Percentiles rank a stretch among this genome's conserved stretches.
Evolutionary conservation across 2,888 invertebrate genomes (phyloP).

Genomic region (Lithophane semibrunnea): DNA sequence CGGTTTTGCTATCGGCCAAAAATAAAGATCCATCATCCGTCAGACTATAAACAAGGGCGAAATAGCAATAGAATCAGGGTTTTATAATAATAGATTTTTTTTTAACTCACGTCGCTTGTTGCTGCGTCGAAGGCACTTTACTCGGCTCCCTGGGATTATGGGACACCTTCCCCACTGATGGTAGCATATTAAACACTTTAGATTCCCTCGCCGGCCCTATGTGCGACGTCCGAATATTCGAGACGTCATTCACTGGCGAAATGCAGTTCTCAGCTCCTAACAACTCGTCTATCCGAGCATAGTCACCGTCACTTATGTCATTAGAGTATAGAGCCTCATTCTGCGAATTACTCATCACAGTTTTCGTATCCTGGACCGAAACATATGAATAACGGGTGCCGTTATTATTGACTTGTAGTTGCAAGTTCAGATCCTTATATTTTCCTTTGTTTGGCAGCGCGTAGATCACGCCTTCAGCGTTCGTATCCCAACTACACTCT

Average conservation of each 20-base stretch:
- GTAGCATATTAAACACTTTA: conserved; percentile 84
- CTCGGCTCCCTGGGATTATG: conserved; percentile 80
- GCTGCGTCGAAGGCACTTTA: conserved; percentile 84
- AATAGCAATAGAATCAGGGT: background rate
- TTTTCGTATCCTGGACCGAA: conserved; percentile 86
- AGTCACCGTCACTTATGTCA: conserved; percentile 85
- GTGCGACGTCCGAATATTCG: conserved; percentile 85
- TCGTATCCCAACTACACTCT: conserved; percentile 91
- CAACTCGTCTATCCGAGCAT: conserved; percentile 86
- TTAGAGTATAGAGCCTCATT: conserved; percentile 87
- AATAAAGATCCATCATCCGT: background rate
- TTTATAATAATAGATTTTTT: background rate
- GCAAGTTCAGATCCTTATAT: conserved; percentile 87
- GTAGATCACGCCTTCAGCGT: conserved; percentile 89
- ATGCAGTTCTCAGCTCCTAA: conserved; percentile 86
- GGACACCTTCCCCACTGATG: conserved; percentile 85
- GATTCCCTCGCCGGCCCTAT: conserved; percentile 79
- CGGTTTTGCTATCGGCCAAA: background rate
- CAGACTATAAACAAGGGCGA: background rate
- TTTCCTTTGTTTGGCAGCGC: conserved; percentile 89
- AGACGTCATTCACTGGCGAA: conserved; percentile 83
- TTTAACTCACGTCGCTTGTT: conserved; percentile 79
- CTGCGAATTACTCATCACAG: conserved; percentile 87
- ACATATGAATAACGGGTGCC: conserved; percentile 88
- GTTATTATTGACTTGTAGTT: conserved; percentile 88